Percentiles rank a stretch among this genome's conserved stretches.
Evolutionary conservation across 2,113 vertebrate species (phyloP).

Genomic region (Bathybates hornii): DNA sequence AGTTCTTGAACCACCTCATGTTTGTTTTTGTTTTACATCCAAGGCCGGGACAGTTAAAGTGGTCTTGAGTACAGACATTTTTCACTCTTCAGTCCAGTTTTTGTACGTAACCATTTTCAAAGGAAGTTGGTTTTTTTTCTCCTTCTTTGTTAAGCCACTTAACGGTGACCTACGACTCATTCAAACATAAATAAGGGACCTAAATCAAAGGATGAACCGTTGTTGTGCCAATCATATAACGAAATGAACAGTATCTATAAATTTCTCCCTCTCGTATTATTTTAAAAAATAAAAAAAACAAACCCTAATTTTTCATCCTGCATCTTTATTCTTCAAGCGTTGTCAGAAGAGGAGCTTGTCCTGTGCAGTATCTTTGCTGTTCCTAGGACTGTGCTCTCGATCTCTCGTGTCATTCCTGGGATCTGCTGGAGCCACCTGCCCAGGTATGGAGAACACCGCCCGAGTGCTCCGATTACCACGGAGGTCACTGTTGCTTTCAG

Average conservation of each 20-base stretch:
- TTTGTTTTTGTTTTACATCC: not conserved
- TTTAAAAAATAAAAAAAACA: not conserved
- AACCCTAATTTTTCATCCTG: not conserved
- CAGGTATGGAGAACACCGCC: rapidly evolving
- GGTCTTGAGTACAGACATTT: not conserved
- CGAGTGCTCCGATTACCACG: not conserved
- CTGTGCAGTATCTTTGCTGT: not conserved
- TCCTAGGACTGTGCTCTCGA: not conserved
- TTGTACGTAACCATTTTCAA: not conserved
- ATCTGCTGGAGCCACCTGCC: not conserved
- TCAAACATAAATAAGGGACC: not conserved
- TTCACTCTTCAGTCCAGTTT: not conserved
- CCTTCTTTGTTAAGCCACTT: not conserved
- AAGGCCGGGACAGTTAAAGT: not conserved
- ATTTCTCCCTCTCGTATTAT: not conserved
- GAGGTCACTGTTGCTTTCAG: not conserved
- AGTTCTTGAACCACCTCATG: not conserved
- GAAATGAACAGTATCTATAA: not conserved
- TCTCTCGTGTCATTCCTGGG: not conserved
- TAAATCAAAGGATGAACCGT: not conserved
- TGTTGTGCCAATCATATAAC: not conserved
- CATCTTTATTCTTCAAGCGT: not conserved
- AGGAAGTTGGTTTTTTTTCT: not conserved
- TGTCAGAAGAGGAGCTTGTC: not conserved
- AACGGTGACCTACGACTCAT: not conserved